Evolutionary conservation across 2,888 invertebrate genomes (phyloP).

Genomic region (Macaria liturata): DNA sequence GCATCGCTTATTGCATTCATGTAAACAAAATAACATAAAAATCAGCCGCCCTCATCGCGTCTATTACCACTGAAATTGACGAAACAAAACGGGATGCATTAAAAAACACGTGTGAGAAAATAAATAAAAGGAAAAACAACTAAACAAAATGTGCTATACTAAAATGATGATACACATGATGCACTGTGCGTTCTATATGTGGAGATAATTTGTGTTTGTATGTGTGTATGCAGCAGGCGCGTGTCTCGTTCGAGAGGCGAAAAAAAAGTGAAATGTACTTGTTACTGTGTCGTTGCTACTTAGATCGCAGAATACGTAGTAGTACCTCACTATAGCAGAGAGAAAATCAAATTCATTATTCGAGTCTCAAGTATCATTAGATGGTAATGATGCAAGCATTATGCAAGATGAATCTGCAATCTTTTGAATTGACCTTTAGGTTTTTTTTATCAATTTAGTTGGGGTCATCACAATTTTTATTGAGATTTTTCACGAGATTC

Average conservation of each 20-base stretch:
- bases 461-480: background rate
- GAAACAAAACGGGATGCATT: slow-evolving; percentile 70
- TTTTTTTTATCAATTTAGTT: slow-evolving; percentile 3
- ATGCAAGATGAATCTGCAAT: slow-evolving; percentile 26
- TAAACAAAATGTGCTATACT: slow-evolving; percentile 44
- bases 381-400: slow-evolving; percentile 42
- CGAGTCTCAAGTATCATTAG: slow-evolving; percentile 54
- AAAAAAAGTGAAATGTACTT: slow-evolving; percentile 79
- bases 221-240: slow-evolving; percentile 62
- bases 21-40: slow-evolving; percentile 71
- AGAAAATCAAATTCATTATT: slow-evolving; percentile 69
- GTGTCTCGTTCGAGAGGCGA: slow-evolving; percentile 65
- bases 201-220: slow-evolving; percentile 51
- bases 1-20: slow-evolving; percentile 70
- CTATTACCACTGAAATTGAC: slow-evolving; percentile 78
- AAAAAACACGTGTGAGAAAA: slow-evolving; percentile 48
- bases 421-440: slow-evolving; percentile 26
- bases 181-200: slow-evolving; percentile 52
- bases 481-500: no score
- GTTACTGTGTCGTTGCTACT: slow-evolving; percentile 53
- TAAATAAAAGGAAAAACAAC: slow-evolving; percentile 37
- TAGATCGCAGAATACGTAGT: no score
- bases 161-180: slow-evolving; percentile 42
- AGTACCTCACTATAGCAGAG: slow-evolving; percentile 47
- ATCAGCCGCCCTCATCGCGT: slow-evolving; percentile 73